Conservation (phyloP, 2,888 invertebrate genomes). For the Hydrotaea diabolus region DNA sequence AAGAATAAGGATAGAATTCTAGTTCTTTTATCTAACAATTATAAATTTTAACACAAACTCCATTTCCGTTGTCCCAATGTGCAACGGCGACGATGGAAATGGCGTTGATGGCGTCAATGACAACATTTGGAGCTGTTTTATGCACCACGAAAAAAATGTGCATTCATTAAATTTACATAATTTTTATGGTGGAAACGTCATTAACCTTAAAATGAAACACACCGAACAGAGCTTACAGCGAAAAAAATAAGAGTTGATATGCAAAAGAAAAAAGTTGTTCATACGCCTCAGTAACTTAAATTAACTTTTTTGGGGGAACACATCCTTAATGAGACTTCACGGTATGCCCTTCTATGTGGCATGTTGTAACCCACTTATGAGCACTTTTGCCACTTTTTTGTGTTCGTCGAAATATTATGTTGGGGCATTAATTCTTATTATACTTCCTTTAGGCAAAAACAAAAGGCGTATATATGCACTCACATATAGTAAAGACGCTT, state of each 20-base stretch:
- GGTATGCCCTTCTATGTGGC: slow-evolving; percentile 45
- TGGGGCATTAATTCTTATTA: slow-evolving; percentile 54
- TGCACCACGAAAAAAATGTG: slow-evolving; percentile 53
- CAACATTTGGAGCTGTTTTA: slow-evolving; percentile 6
- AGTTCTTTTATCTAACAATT: no score
- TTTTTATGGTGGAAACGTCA: slow-evolving; percentile 70
- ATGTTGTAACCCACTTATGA: slow-evolving; percentile 66
- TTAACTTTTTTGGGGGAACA: slow-evolving; percentile 71
- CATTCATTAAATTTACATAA: slow-evolving; percentile 70
- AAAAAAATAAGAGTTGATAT: neutral
- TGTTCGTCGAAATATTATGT: slow-evolving; percentile 47
- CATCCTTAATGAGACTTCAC: slow-evolving; percentile 61
- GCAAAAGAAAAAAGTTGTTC: slow-evolving; percentile 60
- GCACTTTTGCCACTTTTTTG: slow-evolving; percentile 26
- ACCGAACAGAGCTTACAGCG: neutral
- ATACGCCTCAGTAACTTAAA: slow-evolving; percentile 71
- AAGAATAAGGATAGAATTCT: no score
- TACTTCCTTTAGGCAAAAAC: slow-evolving; percentile 11
- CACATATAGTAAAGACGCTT: no score
- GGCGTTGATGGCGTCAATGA: slow-evolving; percentile 50
- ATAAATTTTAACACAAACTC: no score
- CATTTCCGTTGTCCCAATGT: no score
- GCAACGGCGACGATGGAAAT: slow-evolving; percentile 21
- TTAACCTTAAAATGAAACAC: slow-evolving; percentile 70
- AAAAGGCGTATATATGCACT: neutral